Evolutionary conservation across 2,113 vertebrate genomes (phyloP), one percentile per base, ranked within the genome.

Genomic region (Aepyceros melampus): DNA sequence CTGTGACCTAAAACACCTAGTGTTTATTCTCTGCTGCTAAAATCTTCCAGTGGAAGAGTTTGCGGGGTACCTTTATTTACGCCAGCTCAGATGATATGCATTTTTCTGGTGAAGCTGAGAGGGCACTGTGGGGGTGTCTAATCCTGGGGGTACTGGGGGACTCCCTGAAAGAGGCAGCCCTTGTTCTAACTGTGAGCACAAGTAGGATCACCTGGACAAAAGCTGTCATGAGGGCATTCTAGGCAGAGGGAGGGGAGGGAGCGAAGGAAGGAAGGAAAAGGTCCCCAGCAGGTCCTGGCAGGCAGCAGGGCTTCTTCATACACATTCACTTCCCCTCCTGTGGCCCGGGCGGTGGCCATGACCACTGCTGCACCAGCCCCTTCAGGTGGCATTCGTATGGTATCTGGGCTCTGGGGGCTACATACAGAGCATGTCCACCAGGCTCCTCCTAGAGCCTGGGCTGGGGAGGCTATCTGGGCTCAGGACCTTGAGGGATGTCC

Each of bases 321-420:
- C 31, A 47, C 9, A 36, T 40, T 40, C 19, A 71, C 64, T 2
- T 1, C 5, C 5, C 11, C 47, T 58, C 25, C 29, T 76, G 45
- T 3, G 29, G 43, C 36, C 29, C 55, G 7, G 17, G 53, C 31
- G 11, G 47, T 3, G 40, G 31, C 33, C 29, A 1, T 58, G 76
- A 17, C 31, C 3, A 0, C 33, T 64, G 17, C 33, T 19, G 51
- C 14, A 19, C 29, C 55, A 27, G 10, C 2, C 58, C 3, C 0
- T 43, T 23, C 23, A 4, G 8, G 49, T 86, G 7, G 27, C 55
- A 53, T 53, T 36, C 16, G 1, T 27, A 16, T 13, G 55, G 31
- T 9, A 53, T n/a, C 3, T 33, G 27, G 33, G 33, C 47, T 62
- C 51, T n/a, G 5, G 33, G 21, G 33, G 14, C 87, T 16, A 67